phyloP scores from a whole-genome alignment of 2,113 vertebrate species.

The Eidolon helvum region DNA sequence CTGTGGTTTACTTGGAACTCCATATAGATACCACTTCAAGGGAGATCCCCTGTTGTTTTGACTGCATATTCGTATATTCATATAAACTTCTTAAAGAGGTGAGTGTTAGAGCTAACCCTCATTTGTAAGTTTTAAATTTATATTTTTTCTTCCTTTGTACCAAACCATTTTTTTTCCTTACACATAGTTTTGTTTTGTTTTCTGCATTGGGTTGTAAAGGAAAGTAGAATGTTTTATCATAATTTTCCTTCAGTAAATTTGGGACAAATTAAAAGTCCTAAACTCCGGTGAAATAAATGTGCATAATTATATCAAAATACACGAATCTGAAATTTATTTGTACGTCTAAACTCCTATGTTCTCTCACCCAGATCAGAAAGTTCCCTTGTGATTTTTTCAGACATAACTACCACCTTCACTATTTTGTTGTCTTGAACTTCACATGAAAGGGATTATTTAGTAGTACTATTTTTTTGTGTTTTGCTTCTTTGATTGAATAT shows the following conservation, averaged over 20 bases:
- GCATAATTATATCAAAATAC: neutral
- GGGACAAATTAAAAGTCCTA: too few relatives aligned
- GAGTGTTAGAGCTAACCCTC: slow-evolving; percentile 80
- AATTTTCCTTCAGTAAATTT: too few relatives aligned
- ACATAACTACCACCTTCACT: neutral
- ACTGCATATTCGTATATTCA: slow-evolving; percentile 68
- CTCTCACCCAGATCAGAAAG: neutral
- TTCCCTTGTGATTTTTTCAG: neutral
- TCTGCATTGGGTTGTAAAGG: too few relatives aligned
- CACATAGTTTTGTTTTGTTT: too few relatives aligned
- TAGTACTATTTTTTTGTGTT: neutral
- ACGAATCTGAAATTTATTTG: neutral
- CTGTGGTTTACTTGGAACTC: slow-evolving; percentile 80
- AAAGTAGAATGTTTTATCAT: too few relatives aligned
- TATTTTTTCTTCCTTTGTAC: slow-evolving; percentile 86
- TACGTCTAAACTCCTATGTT: neutral
- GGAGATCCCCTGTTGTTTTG: slow-evolving; percentile 76
- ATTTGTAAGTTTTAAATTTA: slow-evolving; percentile 86
- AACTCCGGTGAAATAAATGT: neutral
- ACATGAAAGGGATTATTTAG: neutral
- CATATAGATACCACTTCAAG: slow-evolving; percentile 79
- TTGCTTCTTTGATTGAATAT: neutral
- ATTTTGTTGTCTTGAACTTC: neutral
- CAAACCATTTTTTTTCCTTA: slow-evolving; percentile 81
- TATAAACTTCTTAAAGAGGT: slow-evolving; percentile 82